Base-by-base conservation (phyloP, 2,888 invertebrate species). In the Iphiclides podalirius region DNA sequence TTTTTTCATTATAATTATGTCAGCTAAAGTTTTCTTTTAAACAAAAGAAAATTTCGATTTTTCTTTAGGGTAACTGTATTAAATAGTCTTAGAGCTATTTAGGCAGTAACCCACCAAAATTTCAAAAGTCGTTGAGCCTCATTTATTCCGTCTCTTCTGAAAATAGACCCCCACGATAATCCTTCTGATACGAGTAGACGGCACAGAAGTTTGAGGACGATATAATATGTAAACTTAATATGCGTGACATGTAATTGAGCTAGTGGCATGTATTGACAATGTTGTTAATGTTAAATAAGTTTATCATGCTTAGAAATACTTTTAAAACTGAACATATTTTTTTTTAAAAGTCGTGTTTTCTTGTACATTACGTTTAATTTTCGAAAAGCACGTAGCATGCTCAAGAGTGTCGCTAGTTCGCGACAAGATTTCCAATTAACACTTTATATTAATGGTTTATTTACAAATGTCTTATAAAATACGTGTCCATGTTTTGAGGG, bases 401-500 rank as follows among this genome's bases (percentile, higher is more conserved):
- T 14, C 7, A 35, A 7, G 14, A 35, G 2, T 35, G 2, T 3
- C 34, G 14, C 13, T 35, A 35, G 1, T 8, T 35, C 4, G 1
- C 14, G 1, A 14, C 14, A 14, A 7, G 8, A 2, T 12, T 11
- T 14, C 14, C 14, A 1, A 16, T 15, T 38, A 20, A 39, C 38
- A 14, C 17, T 16, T 11, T n/a, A 39, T 34, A 12, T 31, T 42
- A 48, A 37, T 42, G 9, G 2, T 23, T 26, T 48, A 48, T 42
- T 14, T 48, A 48, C 48, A 48, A 28, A 40, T 38, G 34, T 28
- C 11, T 38, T 39, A 34, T 20, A n/a, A n/a, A 3, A 37, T 50
- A 48, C 11, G 23, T 48, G 38, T 49, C 43, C 48, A 12, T n/a
- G n/a, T 38, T 35, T 36, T 16, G n/a, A 9, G 12, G 48, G 48